Base-by-base conservation (phyloP, 2,797 vertebrate genomes). In the Enteromius treurensis region DNA sequence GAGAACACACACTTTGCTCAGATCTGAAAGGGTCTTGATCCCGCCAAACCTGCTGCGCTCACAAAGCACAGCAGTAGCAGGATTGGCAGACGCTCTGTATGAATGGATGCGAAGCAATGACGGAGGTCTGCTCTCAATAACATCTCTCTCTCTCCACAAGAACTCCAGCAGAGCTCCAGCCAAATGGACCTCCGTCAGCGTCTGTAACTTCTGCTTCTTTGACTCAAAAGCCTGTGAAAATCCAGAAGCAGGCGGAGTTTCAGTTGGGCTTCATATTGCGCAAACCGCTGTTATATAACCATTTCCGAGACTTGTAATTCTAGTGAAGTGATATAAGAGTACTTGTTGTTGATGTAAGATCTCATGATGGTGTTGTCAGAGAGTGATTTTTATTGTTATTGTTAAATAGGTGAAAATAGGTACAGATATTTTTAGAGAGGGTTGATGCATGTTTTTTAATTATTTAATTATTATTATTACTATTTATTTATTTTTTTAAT, bases 51-150 rank as follows among this genome's bases (percentile, higher is more conserved):
- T 21, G 23, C 40, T 8, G 3, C 17, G 1, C 23, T 64, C 17
- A 77, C 34, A 68, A 37, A 68, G 53, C 42, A 49, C 26, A 49
- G 76, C 76, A 65, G 42, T 65, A 65, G 32, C 58, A 78, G 76
- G 26, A 65, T 78, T 78, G 77, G 77, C 77, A 78, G 60, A 15
- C 17, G 1, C 4, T 47, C 60, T 42, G 58, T 4, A 62, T 64
- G 58, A 77, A 77, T 67, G 62, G 13, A 79, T 21, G 26, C 67
- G 19, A 67, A 79, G 51, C 67, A 23, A 53, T 17, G 76, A 42
- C 51, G 32, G 49, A 55, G 70, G 70, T 82, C 80, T 76, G 80
- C 80, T 53, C 71, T 82, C 71, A 67, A 42, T 67, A 65, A 82
- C 9, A 19, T 49, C 79, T 71, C 9, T 51, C n/a, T 64, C 62